phyloP scores from a whole-genome alignment of 2,797 vertebrate genomes.

The Micropoecilia bifurca region DNA sequence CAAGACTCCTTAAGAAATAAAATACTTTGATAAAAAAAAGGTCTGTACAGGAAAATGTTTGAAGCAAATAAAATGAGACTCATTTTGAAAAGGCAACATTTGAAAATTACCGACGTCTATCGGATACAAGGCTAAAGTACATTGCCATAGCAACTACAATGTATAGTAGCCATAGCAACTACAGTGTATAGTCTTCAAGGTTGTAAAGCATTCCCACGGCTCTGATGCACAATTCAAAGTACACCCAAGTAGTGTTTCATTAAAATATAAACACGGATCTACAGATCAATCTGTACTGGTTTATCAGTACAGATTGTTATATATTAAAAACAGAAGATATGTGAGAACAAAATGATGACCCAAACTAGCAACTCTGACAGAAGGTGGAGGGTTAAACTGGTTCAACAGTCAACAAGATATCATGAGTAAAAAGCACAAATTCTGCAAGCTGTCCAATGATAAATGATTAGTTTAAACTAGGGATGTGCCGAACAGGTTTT shows the following conservation, averaged over 20 bases:
- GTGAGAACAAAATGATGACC: neutral
- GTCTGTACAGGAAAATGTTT: slow-evolving; percentile 1
- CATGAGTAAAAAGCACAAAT: neutral
- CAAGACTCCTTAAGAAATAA: neutral
- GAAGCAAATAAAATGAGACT: neutral
- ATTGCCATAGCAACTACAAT: slow-evolving; percentile 14
- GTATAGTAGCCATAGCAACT: slow-evolving; percentile 3
- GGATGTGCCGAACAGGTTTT: too few relatives aligned
- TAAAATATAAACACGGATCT: neutral
- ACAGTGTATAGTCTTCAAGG: slow-evolving; percentile 10
- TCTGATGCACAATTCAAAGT: slow-evolving; percentile 11
- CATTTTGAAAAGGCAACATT: slow-evolving; percentile 6
- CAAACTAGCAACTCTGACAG: neutral
- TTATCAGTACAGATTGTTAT: neutral
- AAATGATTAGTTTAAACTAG: neutral
- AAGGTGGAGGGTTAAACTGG: neutral
- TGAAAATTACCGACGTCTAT: neutral
- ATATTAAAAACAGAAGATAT: neutral
- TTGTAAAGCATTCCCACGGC: slow-evolving; percentile 1
- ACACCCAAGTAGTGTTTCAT: neutral
- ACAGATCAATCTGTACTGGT: neutral
- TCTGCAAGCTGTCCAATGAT: neutral
- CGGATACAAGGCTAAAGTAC: neutral
- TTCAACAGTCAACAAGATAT: neutral
- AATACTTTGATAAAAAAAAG: neutral